Base-by-base conservation (phyloP, 2,797 vertebrate species). In the Clangula hyemalis region DNA sequence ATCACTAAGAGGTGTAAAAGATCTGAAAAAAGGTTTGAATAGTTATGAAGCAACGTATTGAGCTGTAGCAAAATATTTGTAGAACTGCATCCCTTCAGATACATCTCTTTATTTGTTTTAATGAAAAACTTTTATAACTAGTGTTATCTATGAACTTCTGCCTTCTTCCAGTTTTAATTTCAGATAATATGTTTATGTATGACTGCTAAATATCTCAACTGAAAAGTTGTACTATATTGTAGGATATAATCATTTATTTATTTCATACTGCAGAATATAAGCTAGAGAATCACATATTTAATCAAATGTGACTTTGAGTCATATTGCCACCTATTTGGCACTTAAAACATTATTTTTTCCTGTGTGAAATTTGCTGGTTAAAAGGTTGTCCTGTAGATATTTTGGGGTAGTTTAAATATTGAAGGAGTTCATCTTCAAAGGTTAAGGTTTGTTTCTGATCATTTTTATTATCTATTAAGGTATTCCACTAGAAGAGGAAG, bases 401-500 rank as follows among this genome's bases (percentile, higher is more conserved):
- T 90, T 66, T 75, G 4, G 2, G 60, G 16, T 28, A 53, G 8
- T 60, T 94, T 65, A 82, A 73, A 65, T 81, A 64, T 32, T n/a
- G 11, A 66, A 28, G 10, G 8, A 60, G 11, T 76, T 93, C 30
- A 71, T 64, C 21, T 53, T 87, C 47, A 79, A 68, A 78, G 20
- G 10, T 45, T 68, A 70, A 28, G 3, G 34, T 84, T 89, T 64
- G 4, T 91, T 81, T 92, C 85, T 91, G 85, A 89, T 36, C 16
- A 85, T 30, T 93, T 95, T 73, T 92, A 14, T 97, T 97, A 32
- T 62, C 78, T 89, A 13, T 30, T 96, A 99, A 96, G 99, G 99
- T 92, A 99, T 99, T 97, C 99, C 99, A 24, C 97, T 98, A 96
- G 99, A 99, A 95, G 98, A 98, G 62, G 98, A 99, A 47, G 98